phyloP scores from a whole-genome alignment of 2,888 invertebrate species.

The Ceraclea dissimilis region DNA sequence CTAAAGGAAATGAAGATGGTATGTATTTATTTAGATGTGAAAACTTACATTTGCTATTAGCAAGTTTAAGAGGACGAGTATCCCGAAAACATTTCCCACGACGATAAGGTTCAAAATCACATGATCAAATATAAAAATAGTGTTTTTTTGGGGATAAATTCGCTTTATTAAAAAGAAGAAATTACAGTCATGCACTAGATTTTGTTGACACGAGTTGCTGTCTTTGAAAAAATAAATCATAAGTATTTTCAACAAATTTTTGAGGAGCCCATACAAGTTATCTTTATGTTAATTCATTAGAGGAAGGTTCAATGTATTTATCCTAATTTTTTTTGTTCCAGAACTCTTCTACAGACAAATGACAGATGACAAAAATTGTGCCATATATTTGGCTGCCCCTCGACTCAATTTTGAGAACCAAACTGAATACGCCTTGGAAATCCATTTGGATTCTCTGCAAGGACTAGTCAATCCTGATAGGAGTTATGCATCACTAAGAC shows the following conservation, averaged over 20 bases:
- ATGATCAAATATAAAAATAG: too few species aligned
- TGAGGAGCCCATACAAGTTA: neutral
- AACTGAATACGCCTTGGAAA: constrained; percentile 64
- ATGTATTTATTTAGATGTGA: constrained; percentile 17
- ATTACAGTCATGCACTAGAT: too few species aligned
- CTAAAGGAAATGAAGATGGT: constrained; percentile 70
- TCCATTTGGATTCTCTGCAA: constrained; percentile 71
- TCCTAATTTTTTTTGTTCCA: constrained; percentile 34
- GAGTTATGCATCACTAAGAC: constrained; percentile 65
- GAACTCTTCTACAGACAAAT: constrained; percentile 66
- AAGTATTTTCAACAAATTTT: neutral
- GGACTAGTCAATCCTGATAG: constrained; percentile 73
- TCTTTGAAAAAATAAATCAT: too few species aligned
- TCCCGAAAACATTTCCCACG: too few species aligned
- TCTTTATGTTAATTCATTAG: neutral
- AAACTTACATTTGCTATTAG: too few species aligned
- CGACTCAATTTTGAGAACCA: constrained; percentile 72
- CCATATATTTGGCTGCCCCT: constrained; percentile 61
- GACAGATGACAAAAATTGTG: constrained; percentile 76
- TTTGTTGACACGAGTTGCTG: too few species aligned
- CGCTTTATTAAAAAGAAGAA: too few species aligned
- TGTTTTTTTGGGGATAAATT: too few species aligned
- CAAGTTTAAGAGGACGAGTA: too few species aligned
- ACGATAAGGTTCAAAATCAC: too few species aligned
- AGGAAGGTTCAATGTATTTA: neutral